phyloP scores from a whole-genome alignment of 2,113 vertebrate species.

The Poeciliopsis prolifica region DNA sequence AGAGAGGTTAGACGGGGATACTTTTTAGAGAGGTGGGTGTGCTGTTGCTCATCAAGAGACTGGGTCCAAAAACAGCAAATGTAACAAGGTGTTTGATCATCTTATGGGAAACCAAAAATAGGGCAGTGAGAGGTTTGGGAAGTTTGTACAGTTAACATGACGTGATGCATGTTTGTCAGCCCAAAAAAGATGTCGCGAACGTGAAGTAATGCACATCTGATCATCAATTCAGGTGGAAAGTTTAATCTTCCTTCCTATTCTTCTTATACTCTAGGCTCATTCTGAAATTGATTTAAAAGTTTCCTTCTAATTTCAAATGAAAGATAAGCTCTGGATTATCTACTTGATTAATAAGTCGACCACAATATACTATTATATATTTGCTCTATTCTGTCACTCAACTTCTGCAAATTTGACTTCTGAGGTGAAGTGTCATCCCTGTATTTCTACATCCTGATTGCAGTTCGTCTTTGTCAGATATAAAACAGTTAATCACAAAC shows the following conservation, averaged over 20 bases:
- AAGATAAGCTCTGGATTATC: neutral
- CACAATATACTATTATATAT: neutral
- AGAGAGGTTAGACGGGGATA: slow-evolving; percentile 72
- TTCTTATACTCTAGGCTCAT: neutral
- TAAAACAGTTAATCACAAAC: too few species aligned
- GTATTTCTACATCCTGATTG: neutral
- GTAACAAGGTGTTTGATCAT: slow-evolving; percentile 68
- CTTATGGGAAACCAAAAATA: slow-evolving; percentile 64
- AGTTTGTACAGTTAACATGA: slow-evolving; percentile 8
- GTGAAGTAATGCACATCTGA: neutral
- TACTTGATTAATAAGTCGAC: neutral
- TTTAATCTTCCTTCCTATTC: too few species aligned
- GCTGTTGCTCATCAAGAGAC: slow-evolving; percentile 70
- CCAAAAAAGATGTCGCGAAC: neutral
- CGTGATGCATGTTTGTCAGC: slow-evolving; percentile 3
- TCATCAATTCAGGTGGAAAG: neutral
- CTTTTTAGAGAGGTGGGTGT: slow-evolving; percentile 63
- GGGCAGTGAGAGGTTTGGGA: slow-evolving; percentile 40
- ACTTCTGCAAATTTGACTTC: neutral
- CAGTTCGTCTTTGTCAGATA: neutral
- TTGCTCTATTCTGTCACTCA: neutral
- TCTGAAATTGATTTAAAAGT: neutral
- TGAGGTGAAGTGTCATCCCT: neutral
- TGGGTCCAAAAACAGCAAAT: slow-evolving; percentile 67
- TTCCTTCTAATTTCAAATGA: neutral